A percentile compares a stretch with the other conserved stretches of the same genome.
Conservation (phyloP, 2,888 invertebrate genomes). For the Ennomos quercinarius region DNA sequence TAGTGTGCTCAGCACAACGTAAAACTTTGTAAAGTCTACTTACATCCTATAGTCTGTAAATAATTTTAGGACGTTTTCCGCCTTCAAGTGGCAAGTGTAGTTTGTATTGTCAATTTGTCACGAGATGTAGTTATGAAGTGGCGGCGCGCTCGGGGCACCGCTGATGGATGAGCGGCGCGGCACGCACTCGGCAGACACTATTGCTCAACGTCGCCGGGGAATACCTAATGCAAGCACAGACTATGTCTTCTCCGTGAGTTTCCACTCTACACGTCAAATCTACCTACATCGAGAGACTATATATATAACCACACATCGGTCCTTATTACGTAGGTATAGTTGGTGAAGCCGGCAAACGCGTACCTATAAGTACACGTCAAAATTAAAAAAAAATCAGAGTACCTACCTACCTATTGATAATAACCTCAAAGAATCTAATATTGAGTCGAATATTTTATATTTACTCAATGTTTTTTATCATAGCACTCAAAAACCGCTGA, state of each 20-base stretch:
- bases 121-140: conserved; percentile 61
- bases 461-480: too few species aligned
- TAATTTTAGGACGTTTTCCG: conserved; percentile 8
- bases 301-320: too few species aligned
- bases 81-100: conserved; percentile 35
- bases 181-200: conserved; percentile 59
- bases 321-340: neutral
- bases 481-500: conserved; percentile 2
- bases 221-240: conserved; percentile 60
- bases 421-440: neutral
- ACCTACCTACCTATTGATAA: too few species aligned
- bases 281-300: too few species aligned
- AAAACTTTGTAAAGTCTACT: neutral
- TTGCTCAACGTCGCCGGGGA: conserved; percentile 74
- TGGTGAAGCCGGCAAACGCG: too few species aligned
- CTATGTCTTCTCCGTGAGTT: conserved; percentile 27
- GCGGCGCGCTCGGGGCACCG: conserved; percentile 44
- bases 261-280: conserved; percentile 48
- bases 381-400: too few species aligned
- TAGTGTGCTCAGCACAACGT: neutral
- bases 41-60: neutral
- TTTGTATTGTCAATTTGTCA: conserved; percentile 58
- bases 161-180: conserved; percentile 67
- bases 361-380: too few species aligned
- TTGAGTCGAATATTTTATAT: neutral